These are phyloP conservation scores for Tinamus major DNA, from an alignment of 2,797 vertebrate genomes.

Conservation along the genomic window DNA sequence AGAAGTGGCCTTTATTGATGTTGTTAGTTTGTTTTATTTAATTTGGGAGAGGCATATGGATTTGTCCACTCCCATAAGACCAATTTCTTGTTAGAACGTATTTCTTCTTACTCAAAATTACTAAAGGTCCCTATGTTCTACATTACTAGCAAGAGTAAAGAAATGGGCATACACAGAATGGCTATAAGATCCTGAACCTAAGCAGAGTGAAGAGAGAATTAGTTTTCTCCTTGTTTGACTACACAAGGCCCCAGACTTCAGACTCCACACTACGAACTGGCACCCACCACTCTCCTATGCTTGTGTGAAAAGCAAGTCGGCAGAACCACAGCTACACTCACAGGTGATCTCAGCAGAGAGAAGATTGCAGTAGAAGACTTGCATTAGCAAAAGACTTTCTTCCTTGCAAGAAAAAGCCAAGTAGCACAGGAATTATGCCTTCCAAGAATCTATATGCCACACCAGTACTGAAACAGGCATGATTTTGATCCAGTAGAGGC, in stretches of 20 bases:
- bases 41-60: not conserved
- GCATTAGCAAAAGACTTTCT: not conserved
- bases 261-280: not conserved
- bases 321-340: not conserved
- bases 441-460: not conserved
- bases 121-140: not conserved
- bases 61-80: not conserved
- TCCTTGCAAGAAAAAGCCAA: not conserved
- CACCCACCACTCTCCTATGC: rapidly evolving
- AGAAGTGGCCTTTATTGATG: not conserved
- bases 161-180: not conserved
- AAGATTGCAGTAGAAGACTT: not conserved
- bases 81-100: not conserved
- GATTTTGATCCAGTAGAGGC: not conserved
- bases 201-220: not conserved
- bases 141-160: not conserved
- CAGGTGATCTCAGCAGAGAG: not conserved
- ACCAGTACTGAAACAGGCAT: not conserved
- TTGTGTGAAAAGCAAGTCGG: rapidly evolving
- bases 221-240: not conserved
- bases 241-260: not conserved
- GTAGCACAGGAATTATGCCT: rapidly evolving
- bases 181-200: not conserved
- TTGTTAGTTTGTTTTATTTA: not conserved
- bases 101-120: not conserved